Percentiles rank a stretch among this genome's conserved stretches.
Evolutionary conservation across 2,888 invertebrate genomes (phyloP).

Genomic region (Diarsia rubi): DNA sequence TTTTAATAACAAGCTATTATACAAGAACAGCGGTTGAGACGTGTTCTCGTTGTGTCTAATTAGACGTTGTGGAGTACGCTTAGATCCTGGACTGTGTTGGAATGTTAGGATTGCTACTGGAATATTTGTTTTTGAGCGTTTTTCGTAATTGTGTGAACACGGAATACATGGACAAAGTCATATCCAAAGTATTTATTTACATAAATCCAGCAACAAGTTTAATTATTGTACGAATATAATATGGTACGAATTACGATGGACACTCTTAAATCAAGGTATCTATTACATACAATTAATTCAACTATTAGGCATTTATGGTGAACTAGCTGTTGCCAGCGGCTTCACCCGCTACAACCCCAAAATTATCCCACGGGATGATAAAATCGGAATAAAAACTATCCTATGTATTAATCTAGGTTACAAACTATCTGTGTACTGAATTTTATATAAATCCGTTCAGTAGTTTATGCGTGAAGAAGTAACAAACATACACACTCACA

Average conservation of each 20-base stretch:
- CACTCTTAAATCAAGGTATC: neutral
- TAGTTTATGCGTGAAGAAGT: too few relatives aligned
- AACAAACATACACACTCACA: too few relatives aligned
- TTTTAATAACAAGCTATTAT: conserved; percentile 68
- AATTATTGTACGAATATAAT: too few relatives aligned
- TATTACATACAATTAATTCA: neutral
- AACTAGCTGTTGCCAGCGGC: too few relatives aligned
- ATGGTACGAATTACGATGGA: too few relatives aligned
- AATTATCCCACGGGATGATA: too few relatives aligned
- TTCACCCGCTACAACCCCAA: too few relatives aligned
- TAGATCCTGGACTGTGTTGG: conserved; percentile 46
- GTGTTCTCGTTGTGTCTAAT: conserved; percentile 67
- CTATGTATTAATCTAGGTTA: too few relatives aligned
- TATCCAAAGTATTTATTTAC: neutral
- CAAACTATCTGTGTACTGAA: too few relatives aligned
- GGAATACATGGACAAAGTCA: neutral
- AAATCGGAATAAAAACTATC: too few relatives aligned
- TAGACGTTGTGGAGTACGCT: conserved; percentile 62
- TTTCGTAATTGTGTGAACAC: neutral
- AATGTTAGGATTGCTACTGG: conserved; percentile 18
- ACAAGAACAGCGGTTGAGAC: conserved; percentile 55
- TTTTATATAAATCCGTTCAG: too few relatives aligned
- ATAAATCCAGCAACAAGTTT: neutral
- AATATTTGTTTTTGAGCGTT: conserved; percentile 1
- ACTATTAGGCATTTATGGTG: neutral